Base-by-base conservation (phyloP, 2,797 vertebrate genomes). In the Dendrocincla fuliginosa region DNA sequence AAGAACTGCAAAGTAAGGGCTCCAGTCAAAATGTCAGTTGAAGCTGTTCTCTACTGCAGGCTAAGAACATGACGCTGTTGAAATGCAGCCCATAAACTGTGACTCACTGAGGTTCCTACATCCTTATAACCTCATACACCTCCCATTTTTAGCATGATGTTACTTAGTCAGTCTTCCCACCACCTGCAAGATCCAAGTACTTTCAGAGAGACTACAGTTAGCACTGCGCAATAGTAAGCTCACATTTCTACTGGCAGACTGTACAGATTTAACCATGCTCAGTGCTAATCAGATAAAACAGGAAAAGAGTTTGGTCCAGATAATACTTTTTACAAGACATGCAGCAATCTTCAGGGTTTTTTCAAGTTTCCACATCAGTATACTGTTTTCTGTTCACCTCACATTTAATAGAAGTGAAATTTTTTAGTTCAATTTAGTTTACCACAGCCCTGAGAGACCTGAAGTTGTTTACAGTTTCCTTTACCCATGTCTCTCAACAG, bases 281-380 rank as follows among this genome's bases (percentile, higher is more conserved):
- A 55, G 18, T 0, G 0, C 39, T 41, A 55, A 70, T 6, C 30
- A 57, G 15, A 41, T 35, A 35, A 71, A 87, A 46, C 0, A 55
- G 13, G 5, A 47, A 42, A 60, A 52, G 2, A 14, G 35, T 65
- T 42, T 37, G 2, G 1, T 42, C 42, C 28, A 77, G 8, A 35
- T 24, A 39, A 15, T 9, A 15, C 0, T 30, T 91, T 87, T 78
- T 55, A 46, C 35, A 69, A 79, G 9, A 53, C 8, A 37, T 11
- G 17, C 6, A 44, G 8, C 10, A 74, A 52, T 55, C 20, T 84
- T 49, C 15, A 50, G 30, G 5, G 4, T 2, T 16, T 23, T 57
- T 49, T 20, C 17, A 30, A 9, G 13, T 52, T 76, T 65, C 42
- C 27, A 79, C 5, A 10, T 64, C 13, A 13, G 4, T 16, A n/a